A percentile compares a stretch with the other conserved stretches of the same genome.
phyloP scores from a whole-genome alignment of 1,140 invertebrate genomes.

The Mya arenaria region DNA sequence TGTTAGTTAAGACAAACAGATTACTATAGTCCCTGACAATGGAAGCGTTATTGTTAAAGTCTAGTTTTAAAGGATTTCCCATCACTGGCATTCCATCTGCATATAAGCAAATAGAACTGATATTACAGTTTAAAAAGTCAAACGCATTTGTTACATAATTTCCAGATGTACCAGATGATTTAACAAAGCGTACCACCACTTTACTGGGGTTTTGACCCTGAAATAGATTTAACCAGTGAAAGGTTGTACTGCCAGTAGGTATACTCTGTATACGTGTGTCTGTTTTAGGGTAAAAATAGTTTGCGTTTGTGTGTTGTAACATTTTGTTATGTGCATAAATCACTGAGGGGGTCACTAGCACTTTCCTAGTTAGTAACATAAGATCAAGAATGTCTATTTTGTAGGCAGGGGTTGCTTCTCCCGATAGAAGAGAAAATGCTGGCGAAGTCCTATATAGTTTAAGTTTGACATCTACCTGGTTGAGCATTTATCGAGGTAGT shows the following conservation, averaged over 20 bases:
- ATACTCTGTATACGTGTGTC: constrained; percentile 27
- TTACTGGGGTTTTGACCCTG: constrained; percentile 32
- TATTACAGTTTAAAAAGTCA: constrained; percentile 28
- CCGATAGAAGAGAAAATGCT: constrained; percentile 18
- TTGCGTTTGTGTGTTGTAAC: constrained; percentile 18
- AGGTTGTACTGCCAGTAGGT: constrained; percentile 26
- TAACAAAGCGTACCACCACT: constrained; percentile 39
- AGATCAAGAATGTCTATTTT: constrained; percentile 27
- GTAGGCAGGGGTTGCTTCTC: not conserved
- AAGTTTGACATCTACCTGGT: constrained; percentile 42
- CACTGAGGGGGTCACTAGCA: constrained; percentile 15
- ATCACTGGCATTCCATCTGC: constrained; percentile 30
- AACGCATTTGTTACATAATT: constrained; percentile 49
- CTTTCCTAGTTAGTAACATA: constrained; percentile 15
- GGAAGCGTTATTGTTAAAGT: constrained; percentile 31
- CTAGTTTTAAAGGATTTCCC: constrained; percentile 36
- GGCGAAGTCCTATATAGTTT: constrained; percentile 25
- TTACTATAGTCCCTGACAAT: constrained; percentile 31
- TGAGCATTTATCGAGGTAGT: constrained; percentile 16
- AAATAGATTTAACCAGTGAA: constrained; percentile 39
- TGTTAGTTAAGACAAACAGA: constrained; percentile 24
- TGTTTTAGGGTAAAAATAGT: constrained; percentile 6
- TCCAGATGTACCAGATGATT: constrained; percentile 42
- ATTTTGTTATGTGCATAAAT: constrained; percentile 28
- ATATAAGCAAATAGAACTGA: constrained; percentile 16